phyloP scores from a whole-genome alignment of 2,888 invertebrate species.

The Pyrrhia umbra region DNA sequence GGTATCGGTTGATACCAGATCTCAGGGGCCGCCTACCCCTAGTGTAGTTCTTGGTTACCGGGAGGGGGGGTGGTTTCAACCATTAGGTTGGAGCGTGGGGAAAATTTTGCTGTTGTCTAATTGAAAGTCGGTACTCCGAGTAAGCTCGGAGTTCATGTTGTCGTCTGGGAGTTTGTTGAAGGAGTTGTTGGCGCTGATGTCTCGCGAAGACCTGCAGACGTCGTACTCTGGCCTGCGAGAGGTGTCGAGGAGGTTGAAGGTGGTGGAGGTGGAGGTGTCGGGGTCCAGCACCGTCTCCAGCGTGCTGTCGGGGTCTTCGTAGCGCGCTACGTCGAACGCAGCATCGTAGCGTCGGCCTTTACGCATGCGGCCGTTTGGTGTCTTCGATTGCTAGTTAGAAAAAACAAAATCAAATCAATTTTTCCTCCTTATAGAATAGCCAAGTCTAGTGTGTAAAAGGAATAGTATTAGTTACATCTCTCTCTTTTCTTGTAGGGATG shows the following conservation, averaged over 20 bases:
- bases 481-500: no score
- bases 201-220: conserved; percentile 57
- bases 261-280: conserved; percentile 72
- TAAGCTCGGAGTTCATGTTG: conserved; percentile 87
- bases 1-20: conserved; percentile 43
- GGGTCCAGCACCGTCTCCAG: conserved; percentile 62
- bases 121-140: conserved; percentile 71
- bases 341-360: conserved; percentile 73
- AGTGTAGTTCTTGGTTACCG: conserved; percentile 74
- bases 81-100: conserved; percentile 86
- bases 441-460: no score
- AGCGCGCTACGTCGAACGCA: conserved; percentile 58
- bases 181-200: conserved; percentile 67
- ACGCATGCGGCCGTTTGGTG: conserved; percentile 81
- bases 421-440: no score
- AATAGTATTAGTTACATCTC: no score
- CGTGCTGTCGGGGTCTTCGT: conserved; percentile 54
- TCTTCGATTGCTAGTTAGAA: conserved; percentile 76
- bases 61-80: conserved; percentile 72
- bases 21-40: conserved; percentile 84
- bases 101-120: conserved; percentile 82
- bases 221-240: conserved; percentile 74
- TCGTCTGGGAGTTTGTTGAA: conserved; percentile 84
- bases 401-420: not conserved
- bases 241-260: conserved; percentile 77